Evolutionary conservation across 2,888 invertebrate species (phyloP).

Genomic region (Melinaea marsaeus): DNA sequence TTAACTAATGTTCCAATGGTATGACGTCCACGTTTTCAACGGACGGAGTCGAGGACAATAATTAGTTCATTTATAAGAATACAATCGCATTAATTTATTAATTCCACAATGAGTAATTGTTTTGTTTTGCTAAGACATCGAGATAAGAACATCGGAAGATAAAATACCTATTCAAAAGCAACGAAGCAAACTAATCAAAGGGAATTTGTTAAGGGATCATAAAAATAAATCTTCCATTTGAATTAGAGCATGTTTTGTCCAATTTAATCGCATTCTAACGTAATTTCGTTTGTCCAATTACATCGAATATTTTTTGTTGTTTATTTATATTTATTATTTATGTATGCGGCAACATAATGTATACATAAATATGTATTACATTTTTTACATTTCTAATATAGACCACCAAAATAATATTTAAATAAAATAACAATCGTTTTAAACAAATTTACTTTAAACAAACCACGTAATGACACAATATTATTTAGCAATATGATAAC

Average conservation of each 20-base stretch:
- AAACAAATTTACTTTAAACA: too few relatives aligned
- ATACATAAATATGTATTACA: background rate
- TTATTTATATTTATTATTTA: conserved; percentile 19
- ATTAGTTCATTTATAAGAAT: background rate
- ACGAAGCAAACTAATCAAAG: conserved; percentile 23
- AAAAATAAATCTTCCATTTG: conserved; percentile 30
- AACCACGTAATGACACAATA: too few relatives aligned
- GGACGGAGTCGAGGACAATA: too few relatives aligned
- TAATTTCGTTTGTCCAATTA: conserved; percentile 29
- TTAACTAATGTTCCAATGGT: too few relatives aligned
- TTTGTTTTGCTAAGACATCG: background rate
- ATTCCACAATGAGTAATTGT: background rate
- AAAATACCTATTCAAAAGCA: conserved; percentile 16
- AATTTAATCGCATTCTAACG: conserved; percentile 30
- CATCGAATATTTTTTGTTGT: conserved; percentile 24
- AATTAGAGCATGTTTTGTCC: conserved; percentile 28
- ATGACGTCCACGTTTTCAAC: too few relatives aligned
- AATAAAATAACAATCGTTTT: too few relatives aligned
- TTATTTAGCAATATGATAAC: background rate
- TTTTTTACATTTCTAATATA: background rate
- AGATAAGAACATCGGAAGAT: conserved; percentile 17
- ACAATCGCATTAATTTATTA: background rate
- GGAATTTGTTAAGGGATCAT: conserved; percentile 23
- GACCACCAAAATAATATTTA: too few relatives aligned
- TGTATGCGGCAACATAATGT: background rate